Percentiles rank a stretch among this genome's conserved stretches.
Evolutionary conservation across 2,113 vertebrate genomes (phyloP).

Genomic region (Balaenoptera acutorostrata): DNA sequence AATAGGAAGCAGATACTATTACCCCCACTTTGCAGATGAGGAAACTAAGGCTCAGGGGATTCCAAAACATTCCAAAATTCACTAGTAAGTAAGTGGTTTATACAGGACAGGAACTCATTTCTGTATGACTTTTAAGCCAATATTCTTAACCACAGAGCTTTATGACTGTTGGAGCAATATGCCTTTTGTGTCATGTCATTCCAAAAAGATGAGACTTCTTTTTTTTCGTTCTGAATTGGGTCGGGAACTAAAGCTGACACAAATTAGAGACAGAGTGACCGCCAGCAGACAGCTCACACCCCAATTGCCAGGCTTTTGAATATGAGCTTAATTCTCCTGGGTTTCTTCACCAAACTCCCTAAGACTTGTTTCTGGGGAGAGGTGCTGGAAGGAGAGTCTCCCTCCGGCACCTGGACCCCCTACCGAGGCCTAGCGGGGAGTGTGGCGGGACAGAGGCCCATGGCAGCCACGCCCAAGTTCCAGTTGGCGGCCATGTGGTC

Average conservation of each 20-base stretch:
- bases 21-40: neutral
- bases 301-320: neutral
- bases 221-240: neutral
- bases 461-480: neutral
- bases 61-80: neutral
- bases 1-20: neutral
- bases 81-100: neutral
- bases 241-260: neutral
- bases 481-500: neutral
- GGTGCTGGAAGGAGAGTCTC: neutral
- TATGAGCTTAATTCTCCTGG: neutral
- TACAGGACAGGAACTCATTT: neutral
- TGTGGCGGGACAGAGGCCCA: neutral
- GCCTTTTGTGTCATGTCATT: slow-evolving; percentile 13
- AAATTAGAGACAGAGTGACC: neutral
- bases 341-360: neutral
- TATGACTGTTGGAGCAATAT: neutral
- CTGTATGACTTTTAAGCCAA: neutral
- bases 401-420: neutral
- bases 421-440: neutral
- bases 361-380: neutral
- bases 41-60: neutral
- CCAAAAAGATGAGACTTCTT: neutral
- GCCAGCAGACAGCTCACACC: neutral
- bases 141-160: slow-evolving; percentile 8